Base-by-base conservation (phyloP, 2,113 vertebrate genomes). In the Crotalus viridis region DNA sequence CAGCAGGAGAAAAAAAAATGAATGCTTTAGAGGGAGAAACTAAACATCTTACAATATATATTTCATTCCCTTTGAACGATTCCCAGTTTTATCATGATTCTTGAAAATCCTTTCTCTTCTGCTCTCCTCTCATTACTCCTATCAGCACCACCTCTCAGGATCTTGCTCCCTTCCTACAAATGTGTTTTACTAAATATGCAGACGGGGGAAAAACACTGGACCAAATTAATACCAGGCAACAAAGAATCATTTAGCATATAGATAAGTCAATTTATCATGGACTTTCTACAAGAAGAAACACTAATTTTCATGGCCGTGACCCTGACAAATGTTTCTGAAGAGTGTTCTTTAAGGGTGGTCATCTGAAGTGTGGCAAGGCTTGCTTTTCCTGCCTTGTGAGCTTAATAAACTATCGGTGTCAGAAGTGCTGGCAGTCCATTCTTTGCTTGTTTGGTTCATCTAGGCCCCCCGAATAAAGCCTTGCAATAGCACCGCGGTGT, bases 181-280 rank as follows among this genome's bases (percentile, higher is more conserved):
- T 43, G 64, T 88, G 54, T 93, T 96, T 95, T 94, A 21, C 96
- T 96, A 57, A 93, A 92, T 96, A 97, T 95, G 97, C 96, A 97
- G 96, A 97, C 96, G 89, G 92, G 28, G 15, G 92, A 96, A 97
- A 97, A 89, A 97, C 98, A 98, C 97, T 93, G 95, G 96, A 96
- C 93, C 95, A 97, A 98, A 98, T 98, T 98, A 98, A 98, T 98
- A 97, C 96, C 97, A 95, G 94, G 97, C 96, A 96, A 97, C 95
- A 95, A 96, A 98, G 92, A 97, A 96, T 97, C 97, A 97, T 98
- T 99, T 99, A 99, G 98, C 99, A 99, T 99, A 99, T 99, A 99
- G 98, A 99, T 99, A 99, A 99, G 98, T 98, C 98, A 98, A 99
- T 99, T 99, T 98, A 99, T 99, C 99, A 99, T 97, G 86, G 98